phyloP scores from a whole-genome alignment of 1,140 invertebrate genomes.

The Drosophila ohnishii region DNA sequence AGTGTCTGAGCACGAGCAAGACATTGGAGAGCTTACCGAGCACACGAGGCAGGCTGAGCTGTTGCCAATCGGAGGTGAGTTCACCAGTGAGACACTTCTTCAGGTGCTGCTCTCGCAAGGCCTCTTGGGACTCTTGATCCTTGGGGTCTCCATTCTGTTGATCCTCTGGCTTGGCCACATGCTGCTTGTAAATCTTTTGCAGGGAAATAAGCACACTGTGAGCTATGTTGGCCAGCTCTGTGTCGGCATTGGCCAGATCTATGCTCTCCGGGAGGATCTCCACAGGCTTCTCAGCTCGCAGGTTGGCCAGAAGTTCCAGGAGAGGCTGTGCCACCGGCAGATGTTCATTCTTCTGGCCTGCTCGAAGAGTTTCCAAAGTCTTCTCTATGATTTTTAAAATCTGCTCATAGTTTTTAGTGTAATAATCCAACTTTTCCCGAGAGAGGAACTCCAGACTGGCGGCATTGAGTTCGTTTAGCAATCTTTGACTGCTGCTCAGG shows the following conservation, averaged over 20 bases:
- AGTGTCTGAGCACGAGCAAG: conserved; percentile 63
- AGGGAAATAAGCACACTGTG: conserved; percentile 86
- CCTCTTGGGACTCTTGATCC: conserved; percentile 38
- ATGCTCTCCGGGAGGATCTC: neutral
- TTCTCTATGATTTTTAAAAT: conserved; percentile 41
- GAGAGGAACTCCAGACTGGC: conserved; percentile 46
- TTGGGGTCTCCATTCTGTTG: conserved; percentile 16
- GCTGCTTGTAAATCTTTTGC: conserved; percentile 89
- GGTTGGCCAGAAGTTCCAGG: conserved; percentile 24
- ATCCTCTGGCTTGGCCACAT: conserved; percentile 66
- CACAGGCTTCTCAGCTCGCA: conserved; percentile 3
- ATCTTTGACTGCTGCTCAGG: conserved; percentile 33
- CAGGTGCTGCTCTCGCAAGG: conserved; percentile 85
- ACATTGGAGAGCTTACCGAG: conserved; percentile 82
- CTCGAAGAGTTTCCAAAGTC: conserved; percentile 27
- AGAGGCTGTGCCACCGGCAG: conserved; percentile 69
- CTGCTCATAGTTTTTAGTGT: conserved; percentile 41
- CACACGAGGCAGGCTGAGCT: conserved; percentile 84
- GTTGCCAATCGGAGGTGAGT: conserved; percentile 85
- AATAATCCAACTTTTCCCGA: conserved; percentile 22
- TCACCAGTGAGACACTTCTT: conserved; percentile 86
- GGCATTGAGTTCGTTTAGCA: conserved; percentile 45
- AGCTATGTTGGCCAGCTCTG: conserved; percentile 85
- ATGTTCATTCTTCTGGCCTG: conserved; percentile 33
- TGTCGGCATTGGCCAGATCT: conserved; percentile 63